These are phyloP conservation scores for Melanargia galathea DNA, from an alignment of 2,888 invertebrate genomes.

Conservation along the genomic window DNA sequence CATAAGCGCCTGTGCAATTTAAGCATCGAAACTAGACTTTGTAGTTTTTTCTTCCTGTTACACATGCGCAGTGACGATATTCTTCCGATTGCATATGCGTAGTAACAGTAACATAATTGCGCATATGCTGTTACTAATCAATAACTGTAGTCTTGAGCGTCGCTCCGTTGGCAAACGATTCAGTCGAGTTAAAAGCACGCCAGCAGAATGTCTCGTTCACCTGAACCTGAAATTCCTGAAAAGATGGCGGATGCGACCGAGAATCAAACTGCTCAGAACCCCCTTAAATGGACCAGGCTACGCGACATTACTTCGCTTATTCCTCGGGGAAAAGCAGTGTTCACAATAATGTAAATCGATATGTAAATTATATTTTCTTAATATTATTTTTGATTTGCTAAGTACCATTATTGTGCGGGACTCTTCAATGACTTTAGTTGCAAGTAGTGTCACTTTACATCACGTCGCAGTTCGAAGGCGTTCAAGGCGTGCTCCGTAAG, in stretches of 20 bases:
- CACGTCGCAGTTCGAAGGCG: slow-evolving; percentile 1
- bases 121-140: not conserved
- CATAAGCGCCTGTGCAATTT: no score
- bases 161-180: not conserved
- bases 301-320: slow-evolving; percentile 25
- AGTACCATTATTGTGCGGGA: not conserved
- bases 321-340: slow-evolving; percentile 29
- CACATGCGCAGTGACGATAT: not conserved
- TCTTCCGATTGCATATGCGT: not conserved
- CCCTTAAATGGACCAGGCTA: slow-evolving; percentile 8
- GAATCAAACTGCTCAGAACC: not conserved
- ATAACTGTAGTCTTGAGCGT: not conserved
- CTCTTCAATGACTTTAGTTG: slow-evolving; percentile 4
- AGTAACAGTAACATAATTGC: not conserved
- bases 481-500: not conserved
- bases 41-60: no score
- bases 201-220: slow-evolving; percentile 26
- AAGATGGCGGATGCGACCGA: slow-evolving; percentile 13
- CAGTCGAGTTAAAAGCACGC: slow-evolving; percentile 18
- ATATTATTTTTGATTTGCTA: slow-evolving; percentile 17
- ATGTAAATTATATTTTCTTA: not conserved
- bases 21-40: no score
- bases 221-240: slow-evolving; percentile 11
- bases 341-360: slow-evolving; percentile 28
- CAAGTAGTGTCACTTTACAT: slow-evolving; percentile 4